These are phyloP conservation scores for Trachops cirrhosus DNA, from an alignment of 2,797 vertebrate genomes.

Conservation along the genomic window DNA sequence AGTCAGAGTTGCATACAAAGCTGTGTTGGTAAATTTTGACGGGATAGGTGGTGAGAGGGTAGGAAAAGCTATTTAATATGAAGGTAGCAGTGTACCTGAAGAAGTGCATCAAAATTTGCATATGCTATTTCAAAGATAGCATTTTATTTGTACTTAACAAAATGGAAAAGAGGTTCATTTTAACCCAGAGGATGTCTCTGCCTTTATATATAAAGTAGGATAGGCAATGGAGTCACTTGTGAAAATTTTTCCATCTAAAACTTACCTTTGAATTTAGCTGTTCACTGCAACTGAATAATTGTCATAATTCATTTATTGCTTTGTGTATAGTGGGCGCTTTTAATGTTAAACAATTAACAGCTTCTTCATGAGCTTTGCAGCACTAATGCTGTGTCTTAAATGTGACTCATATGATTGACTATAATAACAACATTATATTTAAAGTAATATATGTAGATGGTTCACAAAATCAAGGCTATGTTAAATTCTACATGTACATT, in stretches of 20 bases:
- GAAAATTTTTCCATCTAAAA: background rate
- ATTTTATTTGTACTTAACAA: background rate
- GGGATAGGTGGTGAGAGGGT: background rate
- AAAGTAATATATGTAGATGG: background rate
- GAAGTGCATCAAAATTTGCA: background rate
- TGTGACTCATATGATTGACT: background rate
- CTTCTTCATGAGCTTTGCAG: background rate
- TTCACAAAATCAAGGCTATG: background rate
- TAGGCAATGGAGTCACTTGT: background rate
- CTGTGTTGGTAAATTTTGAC: slow-evolving; percentile 20
- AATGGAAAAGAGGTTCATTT: background rate
- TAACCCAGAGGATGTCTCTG: background rate
- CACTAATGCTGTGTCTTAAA: background rate
- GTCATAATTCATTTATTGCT: background rate
- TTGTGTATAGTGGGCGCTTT: background rate
- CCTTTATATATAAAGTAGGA: background rate
- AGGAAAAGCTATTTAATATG: background rate
- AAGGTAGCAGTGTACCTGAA: background rate
- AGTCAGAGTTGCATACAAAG: slow-evolving; percentile 63
- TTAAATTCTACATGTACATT: background rate
- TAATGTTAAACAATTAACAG: background rate
- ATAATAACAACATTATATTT: background rate
- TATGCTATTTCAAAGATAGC: background rate
- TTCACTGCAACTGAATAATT: background rate
- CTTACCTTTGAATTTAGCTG: background rate